Evolutionary conservation across 2,888 invertebrate genomes (phyloP).

Genomic region (Monochamus alternatus): DNA sequence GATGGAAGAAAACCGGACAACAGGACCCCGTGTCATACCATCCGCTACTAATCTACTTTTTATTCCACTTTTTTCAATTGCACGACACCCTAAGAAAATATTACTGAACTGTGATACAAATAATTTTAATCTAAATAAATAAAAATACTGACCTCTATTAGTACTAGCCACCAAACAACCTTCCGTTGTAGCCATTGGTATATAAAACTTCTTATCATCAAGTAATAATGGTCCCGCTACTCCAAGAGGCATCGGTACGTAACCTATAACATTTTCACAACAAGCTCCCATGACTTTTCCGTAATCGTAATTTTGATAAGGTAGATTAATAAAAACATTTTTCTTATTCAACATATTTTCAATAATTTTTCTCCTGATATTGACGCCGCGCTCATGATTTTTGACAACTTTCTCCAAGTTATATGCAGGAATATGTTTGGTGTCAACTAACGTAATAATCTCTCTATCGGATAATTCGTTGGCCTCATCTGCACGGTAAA

Average conservation of each 20-base stretch:
- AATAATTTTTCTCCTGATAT: conserved; percentile 82
- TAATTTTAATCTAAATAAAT: too few species aligned
- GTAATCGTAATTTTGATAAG: conserved; percentile 90
- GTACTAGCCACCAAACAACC: conserved; percentile 97
- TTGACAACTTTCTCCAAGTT: conserved; percentile 87
- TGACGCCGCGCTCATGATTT: conserved; percentile 88
- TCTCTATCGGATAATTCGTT: conserved; percentile 85
- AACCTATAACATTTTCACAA: conserved; percentile 98
- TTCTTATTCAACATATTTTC: conserved; percentile 73
- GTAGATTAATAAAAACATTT: conserved; percentile 76
- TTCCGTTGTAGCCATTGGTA: conserved; percentile 99
- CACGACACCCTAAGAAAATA: conserved; percentile 82
- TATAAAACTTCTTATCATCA: conserved; percentile 84
- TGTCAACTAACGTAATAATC: conserved; percentile 84
- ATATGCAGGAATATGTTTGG: conserved; percentile 87
- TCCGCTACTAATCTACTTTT: conserved; percentile 88
- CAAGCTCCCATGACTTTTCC: conserved; percentile 88
- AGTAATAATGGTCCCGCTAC: conserved; percentile 93
- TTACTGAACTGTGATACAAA: too few species aligned
- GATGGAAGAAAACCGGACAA: conserved; percentile 87
- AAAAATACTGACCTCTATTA: conserved; percentile 75
- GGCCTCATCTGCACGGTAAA: conserved; percentile 80
- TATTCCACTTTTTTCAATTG: conserved; percentile 86
- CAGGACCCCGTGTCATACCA: conserved; percentile 97
- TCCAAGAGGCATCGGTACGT: conserved; percentile 94